phyloP scores from a whole-genome alignment of 1,140 invertebrate genomes.

The Bombyx mori region ASM3026992v2 NC_085114.1:7803501-7804000 shows the following conservation, averaged over 20 bases:
- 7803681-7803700: slow-evolving; percentile 3
- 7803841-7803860: slow-evolving; percentile 50
- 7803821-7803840: slow-evolving; percentile 59
- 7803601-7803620: too few species aligned
- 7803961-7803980: slow-evolving; percentile 7
- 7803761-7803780: slow-evolving; percentile 33
- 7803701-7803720: slow-evolving; percentile 11
- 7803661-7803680: slow-evolving; percentile 14
- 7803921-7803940: slow-evolving; percentile 28
- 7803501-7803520: too few species aligned
- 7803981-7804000: slow-evolving; percentile 6
- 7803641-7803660: too few species aligned
- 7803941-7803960: slow-evolving; percentile 23
- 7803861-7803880: slow-evolving; percentile 42
- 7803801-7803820: slow-evolving; percentile 50
- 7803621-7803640: too few species aligned
- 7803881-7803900: slow-evolving; percentile 56
- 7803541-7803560: too few species aligned
- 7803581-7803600: too few species aligned
- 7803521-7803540: too few species aligned
- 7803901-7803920: slow-evolving; percentile 59
- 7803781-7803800: slow-evolving; percentile 55
- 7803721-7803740: slow-evolving; percentile 26
- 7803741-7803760: slow-evolving; percentile 41
- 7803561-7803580: too few species aligned